Conservation (phyloP, 2,888 invertebrate genomes). For the Chaitophorus viminalis region DNA sequence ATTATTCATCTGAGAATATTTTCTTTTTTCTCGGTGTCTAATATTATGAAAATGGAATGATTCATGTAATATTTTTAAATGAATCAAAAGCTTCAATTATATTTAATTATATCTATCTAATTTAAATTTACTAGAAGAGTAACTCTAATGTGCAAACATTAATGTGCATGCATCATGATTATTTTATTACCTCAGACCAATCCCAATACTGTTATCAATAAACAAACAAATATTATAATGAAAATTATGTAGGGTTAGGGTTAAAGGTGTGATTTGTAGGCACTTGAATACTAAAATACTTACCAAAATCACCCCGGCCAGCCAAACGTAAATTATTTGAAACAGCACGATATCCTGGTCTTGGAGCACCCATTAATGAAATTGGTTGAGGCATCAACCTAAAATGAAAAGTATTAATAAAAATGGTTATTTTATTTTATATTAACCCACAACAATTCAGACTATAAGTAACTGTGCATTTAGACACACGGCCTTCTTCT, state of each 20-base stretch:
- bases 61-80: too few relatives aligned
- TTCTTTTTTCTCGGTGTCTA: too few relatives aligned
- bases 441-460: too few relatives aligned
- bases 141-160: slow-evolving; percentile 48
- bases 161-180: slow-evolving; percentile 52
- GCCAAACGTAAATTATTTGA: slow-evolving; percentile 56
- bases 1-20: too few relatives aligned
- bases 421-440: too few relatives aligned
- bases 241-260: slow-evolving; percentile 36
- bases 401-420: background rate
- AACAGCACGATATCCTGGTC: slow-evolving; percentile 52
- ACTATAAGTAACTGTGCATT: too few relatives aligned
- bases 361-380: slow-evolving; percentile 56
- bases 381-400: slow-evolving; percentile 56
- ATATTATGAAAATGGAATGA: too few relatives aligned
- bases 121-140: slow-evolving; percentile 4
- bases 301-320: slow-evolving; percentile 51
- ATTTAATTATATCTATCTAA: slow-evolving; percentile 17
- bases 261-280: background rate
- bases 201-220: slow-evolving; percentile 60
- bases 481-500: too few relatives aligned
- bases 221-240: slow-evolving; percentile 58
- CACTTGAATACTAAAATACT: slow-evolving; percentile 10
- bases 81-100: background rate
- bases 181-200: slow-evolving; percentile 61